Percentiles rank a stretch among this genome's conserved stretches.
phyloP scores from a whole-genome alignment of 2,888 invertebrate genomes.

The Prostheceraeus crozeri region DNA sequence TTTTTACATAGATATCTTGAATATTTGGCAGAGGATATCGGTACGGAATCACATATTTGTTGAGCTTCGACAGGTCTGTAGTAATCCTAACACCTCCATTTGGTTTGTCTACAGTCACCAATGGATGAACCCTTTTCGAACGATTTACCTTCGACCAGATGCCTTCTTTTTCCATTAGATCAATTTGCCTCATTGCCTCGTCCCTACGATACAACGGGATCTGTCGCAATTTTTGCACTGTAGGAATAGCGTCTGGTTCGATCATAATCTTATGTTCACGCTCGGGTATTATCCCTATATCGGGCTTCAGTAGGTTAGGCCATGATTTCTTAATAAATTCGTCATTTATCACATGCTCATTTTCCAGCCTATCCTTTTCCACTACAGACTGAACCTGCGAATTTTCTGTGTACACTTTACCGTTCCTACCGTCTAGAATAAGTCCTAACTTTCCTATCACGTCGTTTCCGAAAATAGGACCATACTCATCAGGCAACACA shows the following conservation, averaged over 20 bases:
- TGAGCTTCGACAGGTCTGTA: neutral
- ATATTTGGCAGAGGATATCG: no score
- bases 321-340: no score
- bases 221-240: neutral
- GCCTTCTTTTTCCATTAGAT: slow-evolving; percentile 12
- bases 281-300: no score
- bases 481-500: no score
- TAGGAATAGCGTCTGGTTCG: slow-evolving; percentile 14
- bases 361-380: no score
- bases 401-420: no score
- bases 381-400: no score
- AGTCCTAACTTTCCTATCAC: no score
- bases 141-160: slow-evolving; percentile 10
- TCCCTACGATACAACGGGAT: neutral
- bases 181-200: slow-evolving; percentile 5
- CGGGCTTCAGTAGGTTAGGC: no score
- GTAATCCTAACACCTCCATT: slow-evolving; percentile 7
- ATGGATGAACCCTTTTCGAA: slow-evolving; percentile 10
- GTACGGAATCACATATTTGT: neutral
- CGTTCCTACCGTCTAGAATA: no score
- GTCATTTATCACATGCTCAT: no score
- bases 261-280: slow-evolving; percentile 12
- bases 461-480: no score
- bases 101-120: slow-evolving; percentile 16
- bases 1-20: neutral